These are phyloP conservation scores for Spheniscus mendiculus DNA, from an alignment of 2,113 vertebrate genomes.

Conservation along the genomic window DNA sequence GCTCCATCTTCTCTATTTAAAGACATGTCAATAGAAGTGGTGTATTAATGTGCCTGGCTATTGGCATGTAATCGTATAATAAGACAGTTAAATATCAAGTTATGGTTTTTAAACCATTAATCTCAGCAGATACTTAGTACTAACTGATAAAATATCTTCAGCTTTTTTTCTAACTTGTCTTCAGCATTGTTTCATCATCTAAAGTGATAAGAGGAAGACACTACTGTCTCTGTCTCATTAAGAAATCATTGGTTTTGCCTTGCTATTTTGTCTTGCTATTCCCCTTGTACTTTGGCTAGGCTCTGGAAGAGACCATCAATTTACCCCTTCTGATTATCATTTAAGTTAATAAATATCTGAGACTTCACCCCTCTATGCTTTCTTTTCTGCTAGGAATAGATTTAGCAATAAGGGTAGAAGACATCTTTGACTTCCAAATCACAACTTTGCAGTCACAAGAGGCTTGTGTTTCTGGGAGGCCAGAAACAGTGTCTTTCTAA, in stretches of 20 bases:
- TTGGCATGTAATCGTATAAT: background rate
- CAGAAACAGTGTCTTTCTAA: background rate
- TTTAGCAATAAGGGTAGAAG: background rate
- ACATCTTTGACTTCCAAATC: background rate
- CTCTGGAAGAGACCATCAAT: background rate
- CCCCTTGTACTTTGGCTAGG: background rate
- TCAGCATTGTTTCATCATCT: background rate
- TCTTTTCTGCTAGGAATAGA: background rate
- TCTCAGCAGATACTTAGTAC: background rate
- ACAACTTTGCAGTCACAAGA: background rate
- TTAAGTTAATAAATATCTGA: background rate
- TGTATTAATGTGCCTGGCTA: background rate
- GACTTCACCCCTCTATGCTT: background rate
- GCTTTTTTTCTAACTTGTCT: background rate
- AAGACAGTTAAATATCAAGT: background rate
- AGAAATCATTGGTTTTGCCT: background rate
- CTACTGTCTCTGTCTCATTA: background rate
- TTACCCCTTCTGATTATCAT: background rate
- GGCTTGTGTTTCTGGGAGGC: background rate
- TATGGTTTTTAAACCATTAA: background rate
- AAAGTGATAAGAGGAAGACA: background rate
- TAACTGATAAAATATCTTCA: background rate
- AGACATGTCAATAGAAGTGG: background rate
- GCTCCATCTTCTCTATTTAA: background rate
- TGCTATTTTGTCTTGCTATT: background rate